Percentiles rank a stretch among this genome's conserved stretches.
phyloP scores from a whole-genome alignment of 1,140 invertebrate genomes.

The Lysiphlebus fabarum region DNA sequence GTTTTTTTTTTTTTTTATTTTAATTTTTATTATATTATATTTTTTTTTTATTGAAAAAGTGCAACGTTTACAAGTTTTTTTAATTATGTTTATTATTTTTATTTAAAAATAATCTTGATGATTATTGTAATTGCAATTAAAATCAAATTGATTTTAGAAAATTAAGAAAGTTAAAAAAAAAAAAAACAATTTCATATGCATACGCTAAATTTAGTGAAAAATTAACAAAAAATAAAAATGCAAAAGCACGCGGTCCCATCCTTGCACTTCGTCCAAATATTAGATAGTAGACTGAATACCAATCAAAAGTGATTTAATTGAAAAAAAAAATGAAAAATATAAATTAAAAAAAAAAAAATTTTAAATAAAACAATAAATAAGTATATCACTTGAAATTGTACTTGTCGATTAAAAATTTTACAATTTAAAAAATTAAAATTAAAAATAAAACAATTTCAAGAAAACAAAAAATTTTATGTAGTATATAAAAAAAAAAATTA shows the following conservation, averaged over 20 bases:
- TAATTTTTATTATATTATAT: no score
- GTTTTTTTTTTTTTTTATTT: no score
- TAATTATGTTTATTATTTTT: no score
- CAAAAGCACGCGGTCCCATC: slow-evolving; percentile 46
- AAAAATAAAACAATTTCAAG: not conserved
- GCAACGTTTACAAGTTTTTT: no score
- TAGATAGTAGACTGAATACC: slow-evolving; percentile 45
- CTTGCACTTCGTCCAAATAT: slow-evolving; percentile 49
- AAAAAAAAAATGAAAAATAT: not conserved
- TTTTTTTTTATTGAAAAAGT: no score
- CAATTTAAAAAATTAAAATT: no score
- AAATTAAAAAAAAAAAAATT: no score
- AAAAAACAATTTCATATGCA: slow-evolving; percentile 7
- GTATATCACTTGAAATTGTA: no score
- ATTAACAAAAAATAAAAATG: slow-evolving; percentile 28
- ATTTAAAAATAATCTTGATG: no score
- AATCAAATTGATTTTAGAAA: slow-evolving; percentile 6
- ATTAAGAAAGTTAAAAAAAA: not conserved
- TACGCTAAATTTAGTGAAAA: slow-evolving; percentile 21
- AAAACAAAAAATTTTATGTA: slow-evolving; percentile 4
- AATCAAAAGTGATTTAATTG: slow-evolving; percentile 37
- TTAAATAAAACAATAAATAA: no score
- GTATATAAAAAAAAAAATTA: slow-evolving; percentile 24
- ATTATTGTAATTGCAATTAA: slow-evolving; percentile 1
- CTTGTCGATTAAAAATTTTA: no score